Evolutionary conservation across 2,797 vertebrate genomes (phyloP).

Genomic region (Cryptoblepharus egeriae): DNA sequence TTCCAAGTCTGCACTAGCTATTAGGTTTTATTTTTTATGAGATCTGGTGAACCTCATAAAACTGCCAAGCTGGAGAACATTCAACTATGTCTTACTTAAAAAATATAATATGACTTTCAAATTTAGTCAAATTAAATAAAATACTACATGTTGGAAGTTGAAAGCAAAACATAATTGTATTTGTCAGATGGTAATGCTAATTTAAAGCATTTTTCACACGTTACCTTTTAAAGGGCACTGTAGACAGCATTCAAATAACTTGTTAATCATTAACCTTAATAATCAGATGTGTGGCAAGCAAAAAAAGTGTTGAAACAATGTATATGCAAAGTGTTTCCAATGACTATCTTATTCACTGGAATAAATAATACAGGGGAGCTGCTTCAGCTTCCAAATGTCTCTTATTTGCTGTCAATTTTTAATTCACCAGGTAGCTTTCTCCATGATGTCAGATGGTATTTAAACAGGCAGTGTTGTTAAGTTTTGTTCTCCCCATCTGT

Average conservation of each 20-base stretch:
- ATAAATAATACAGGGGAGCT: constrained; percentile 31
- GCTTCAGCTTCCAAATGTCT: constrained; percentile 34
- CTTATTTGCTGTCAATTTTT: constrained; percentile 47
- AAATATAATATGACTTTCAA: too few relatives aligned
- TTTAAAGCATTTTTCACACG: constrained; percentile 3
- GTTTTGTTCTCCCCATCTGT: constrained; percentile 59
- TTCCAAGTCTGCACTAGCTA: too few relatives aligned
- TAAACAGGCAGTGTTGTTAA: constrained; percentile 56
- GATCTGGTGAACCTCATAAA: too few relatives aligned
- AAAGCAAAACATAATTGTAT: neutral
- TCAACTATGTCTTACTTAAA: too few relatives aligned
- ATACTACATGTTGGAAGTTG: too few relatives aligned
- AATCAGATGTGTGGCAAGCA: constrained; percentile 18
- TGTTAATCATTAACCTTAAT: constrained; percentile 2
- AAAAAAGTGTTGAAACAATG: neutral
- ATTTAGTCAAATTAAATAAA: too few relatives aligned
- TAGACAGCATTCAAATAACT: neutral
- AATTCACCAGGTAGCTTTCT: constrained; percentile 52
- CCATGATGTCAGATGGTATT: constrained; percentile 51
- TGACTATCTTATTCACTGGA: neutral
- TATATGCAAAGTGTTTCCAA: neutral
- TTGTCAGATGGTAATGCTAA: neutral
- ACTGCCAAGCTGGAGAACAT: too few relatives aligned
- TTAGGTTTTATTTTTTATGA: too few relatives aligned
- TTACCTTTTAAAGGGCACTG: neutral